These are phyloP conservation scores for Hydra vulgaris DNA, from an alignment of 30 jellyfish, hydroid and myxozoan genomes.

Conservation along the genomic window DNA sequence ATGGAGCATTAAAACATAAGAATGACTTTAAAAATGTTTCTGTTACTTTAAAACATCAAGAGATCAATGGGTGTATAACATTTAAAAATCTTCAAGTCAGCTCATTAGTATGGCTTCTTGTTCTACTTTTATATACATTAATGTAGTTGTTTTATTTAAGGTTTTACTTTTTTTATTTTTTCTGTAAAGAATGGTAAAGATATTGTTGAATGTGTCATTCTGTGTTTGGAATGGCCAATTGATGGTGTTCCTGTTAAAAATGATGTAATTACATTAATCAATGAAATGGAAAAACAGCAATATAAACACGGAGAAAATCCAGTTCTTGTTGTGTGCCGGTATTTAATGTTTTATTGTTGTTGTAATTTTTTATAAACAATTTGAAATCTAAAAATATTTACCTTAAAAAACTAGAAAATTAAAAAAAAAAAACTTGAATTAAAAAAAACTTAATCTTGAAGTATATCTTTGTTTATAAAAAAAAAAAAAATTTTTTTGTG, in stretches of 20 bases:
- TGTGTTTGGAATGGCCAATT: constrained; percentile 51
- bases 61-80: neutral
- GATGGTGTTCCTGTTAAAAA: constrained; percentile 49
- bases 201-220: neutral
- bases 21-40: neutral
- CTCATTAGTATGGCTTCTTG: neutral
- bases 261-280: constrained; percentile 26
- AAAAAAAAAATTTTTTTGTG: too few relatives aligned
- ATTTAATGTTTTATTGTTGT: neutral
- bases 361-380: too few relatives aligned
- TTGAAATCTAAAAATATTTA: too few relatives aligned
- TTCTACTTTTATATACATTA: neutral
- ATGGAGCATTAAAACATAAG: neutral
- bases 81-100: neutral
- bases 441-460: too few relatives aligned
- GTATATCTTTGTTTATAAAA: too few relatives aligned
- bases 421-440: too few relatives aligned
- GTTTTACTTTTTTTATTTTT: too few relatives aligned
- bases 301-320: constrained; percentile 49
- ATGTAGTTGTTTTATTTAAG: too few relatives aligned
- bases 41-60: neutral
- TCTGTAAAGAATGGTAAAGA: neutral
- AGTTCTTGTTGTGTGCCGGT: constrained; percentile 74
- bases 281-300: constrained; percentile 43
- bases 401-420: too few relatives aligned